Evolutionary conservation across 2,888 invertebrate species (phyloP).

Genomic region (Pegoplata infirma): DNA sequence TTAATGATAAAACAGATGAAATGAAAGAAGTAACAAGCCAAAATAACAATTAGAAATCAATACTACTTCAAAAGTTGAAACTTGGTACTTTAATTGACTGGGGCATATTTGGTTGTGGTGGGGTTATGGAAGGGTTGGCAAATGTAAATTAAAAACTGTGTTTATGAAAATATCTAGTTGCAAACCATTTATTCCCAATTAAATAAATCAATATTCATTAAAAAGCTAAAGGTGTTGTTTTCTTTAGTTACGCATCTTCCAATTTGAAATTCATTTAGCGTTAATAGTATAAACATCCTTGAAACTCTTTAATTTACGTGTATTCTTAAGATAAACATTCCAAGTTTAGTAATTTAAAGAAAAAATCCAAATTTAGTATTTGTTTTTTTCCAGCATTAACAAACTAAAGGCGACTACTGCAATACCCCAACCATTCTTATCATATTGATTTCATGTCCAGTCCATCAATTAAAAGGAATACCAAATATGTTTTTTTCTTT

Average conservation of each 20-base stretch:
- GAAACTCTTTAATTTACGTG: slow-evolving; percentile 21
- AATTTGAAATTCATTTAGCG: slow-evolving; percentile 23
- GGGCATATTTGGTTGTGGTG: background rate
- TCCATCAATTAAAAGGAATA: slow-evolving; percentile 53
- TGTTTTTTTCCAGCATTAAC: slow-evolving; percentile 28
- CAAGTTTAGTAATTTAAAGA: slow-evolving; percentile 18
- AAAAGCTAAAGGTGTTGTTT: background rate
- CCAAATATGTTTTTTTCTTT: background rate
- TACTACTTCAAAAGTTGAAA: slow-evolving; percentile 20
- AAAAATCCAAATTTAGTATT: background rate
- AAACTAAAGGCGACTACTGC: slow-evolving; percentile 41
- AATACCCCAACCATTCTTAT: slow-evolving; percentile 39
- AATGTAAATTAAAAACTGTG: background rate
- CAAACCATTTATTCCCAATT: background rate
- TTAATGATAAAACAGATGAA: slow-evolving; percentile 29
- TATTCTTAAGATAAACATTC: slow-evolving; percentile 23
- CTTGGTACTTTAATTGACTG: background rate
- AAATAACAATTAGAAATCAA: slow-evolving; percentile 43
- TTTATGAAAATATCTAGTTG: background rate
- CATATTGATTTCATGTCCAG: slow-evolving; percentile 52
- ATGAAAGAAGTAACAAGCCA: background rate
- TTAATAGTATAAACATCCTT: background rate
- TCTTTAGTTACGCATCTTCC: background rate
- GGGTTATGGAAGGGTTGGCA: background rate
- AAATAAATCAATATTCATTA: background rate